These are phyloP conservation scores for Polypedilum pembai DNA, from an alignment of 1,140 invertebrate genomes.

Conservation along the genomic window DNA sequence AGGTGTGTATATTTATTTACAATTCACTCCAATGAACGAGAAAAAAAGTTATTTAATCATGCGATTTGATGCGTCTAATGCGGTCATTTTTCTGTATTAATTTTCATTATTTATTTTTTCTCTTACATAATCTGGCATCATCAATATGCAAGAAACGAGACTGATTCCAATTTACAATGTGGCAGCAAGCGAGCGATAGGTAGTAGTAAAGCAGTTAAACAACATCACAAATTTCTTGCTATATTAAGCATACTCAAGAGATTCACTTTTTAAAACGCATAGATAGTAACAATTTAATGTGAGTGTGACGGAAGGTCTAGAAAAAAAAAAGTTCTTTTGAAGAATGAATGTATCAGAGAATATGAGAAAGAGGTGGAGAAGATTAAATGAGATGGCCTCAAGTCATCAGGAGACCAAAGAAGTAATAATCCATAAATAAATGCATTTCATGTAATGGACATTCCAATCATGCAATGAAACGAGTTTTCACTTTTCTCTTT, in stretches of 20 bases:
- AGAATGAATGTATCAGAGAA: background rate
- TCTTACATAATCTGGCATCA: slow-evolving; percentile 5
- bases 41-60: slow-evolving; percentile 27
- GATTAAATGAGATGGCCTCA: background rate
- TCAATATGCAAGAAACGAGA: background rate
- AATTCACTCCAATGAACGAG: background rate
- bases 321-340: background rate
- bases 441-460: background rate
- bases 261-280: no score
- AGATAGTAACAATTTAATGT: background rate
- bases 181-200: background rate
- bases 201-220: background rate
- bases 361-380: background rate
- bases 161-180: background rate
- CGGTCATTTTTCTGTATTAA: slow-evolving; percentile 25
- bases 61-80: slow-evolving; percentile 25
- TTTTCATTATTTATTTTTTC: background rate
- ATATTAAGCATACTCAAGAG: background rate
- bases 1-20: no score
- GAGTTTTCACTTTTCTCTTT: background rate
- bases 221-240: slow-evolving; percentile 17
- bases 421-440: background rate
- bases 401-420: background rate
- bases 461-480: slow-evolving; percentile 1
- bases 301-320: slow-evolving; percentile 4